Base-by-base conservation (phyloP, 2,113 vertebrate species). In the Sander vitreus region DNA sequence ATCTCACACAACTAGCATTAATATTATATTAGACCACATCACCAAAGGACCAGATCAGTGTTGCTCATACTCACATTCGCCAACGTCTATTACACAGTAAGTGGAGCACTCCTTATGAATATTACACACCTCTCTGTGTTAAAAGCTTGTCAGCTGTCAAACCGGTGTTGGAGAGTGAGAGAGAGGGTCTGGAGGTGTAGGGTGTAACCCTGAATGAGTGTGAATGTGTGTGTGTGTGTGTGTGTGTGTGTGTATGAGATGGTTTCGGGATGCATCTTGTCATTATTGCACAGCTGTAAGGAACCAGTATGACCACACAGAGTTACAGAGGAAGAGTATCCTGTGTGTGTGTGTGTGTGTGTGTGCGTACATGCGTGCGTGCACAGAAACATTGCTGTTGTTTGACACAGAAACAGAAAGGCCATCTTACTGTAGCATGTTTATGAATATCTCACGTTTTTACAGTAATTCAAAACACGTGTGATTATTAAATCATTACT, bases 101-200 rank as follows among this genome's bases (percentile, higher is more conserved):
- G 87, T 80, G 80, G 83, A 87, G 87, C 91, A 63, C 67, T 83
- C 66, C 89, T 92, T 87, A 93, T 93, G 87, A 93, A 93, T 93
- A 93, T 93, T 93, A 85, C 84, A 93, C 88, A 82, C 76, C 19
- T 89, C 83, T 81, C 74, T 45, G 78, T 84, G 89, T 85, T 93
- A 88, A 93, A 92, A 93, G 90, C 90, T 85, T 88, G n/a, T n/a
- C n/a, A 84, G 88, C 86, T 92, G 93, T 88, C 84, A 81, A n/a
- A 78, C 66, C 53, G 3, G 86, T 82, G 88, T 80, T 62, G 45
- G 73, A 54, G 80, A 84, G 73, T 27, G 39, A 73, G 57, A 45
- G 68, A 67, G 78, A 74, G 64, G 53, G 65, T 74, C 53, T 27
- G 60, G 67, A 39, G 57, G 59, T 45, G 76, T 64, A 58, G 57